phyloP scores from a whole-genome alignment of 30 jellyfish, hydroid and myxozoan genomes.

The Calvadosia cruxmelitensis region DNA sequence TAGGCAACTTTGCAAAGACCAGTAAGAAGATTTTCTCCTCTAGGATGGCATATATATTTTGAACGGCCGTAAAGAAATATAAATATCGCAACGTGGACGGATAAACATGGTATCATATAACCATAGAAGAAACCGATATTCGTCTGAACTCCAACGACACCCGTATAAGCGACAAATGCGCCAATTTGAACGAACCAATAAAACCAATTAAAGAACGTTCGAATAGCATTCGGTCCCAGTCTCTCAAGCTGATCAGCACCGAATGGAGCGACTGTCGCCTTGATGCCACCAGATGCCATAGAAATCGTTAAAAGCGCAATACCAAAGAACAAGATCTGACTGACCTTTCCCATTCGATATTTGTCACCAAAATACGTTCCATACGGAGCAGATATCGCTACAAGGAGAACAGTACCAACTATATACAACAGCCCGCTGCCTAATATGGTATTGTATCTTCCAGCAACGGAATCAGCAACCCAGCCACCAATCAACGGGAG shows the following conservation, averaged over 20 bases:
- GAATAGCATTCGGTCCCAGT: conserved; percentile 61
- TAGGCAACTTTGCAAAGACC: conserved; percentile 38
- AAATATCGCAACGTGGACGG: conserved; percentile 30
- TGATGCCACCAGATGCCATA: conserved; percentile 86
- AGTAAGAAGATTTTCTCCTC: conserved; percentile 61
- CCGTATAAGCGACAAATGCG: conserved; percentile 60
- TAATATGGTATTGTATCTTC: conserved; percentile 57
- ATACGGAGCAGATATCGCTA: conserved; percentile 33
- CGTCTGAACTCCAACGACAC: conserved; percentile 55
- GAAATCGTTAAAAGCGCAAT: conserved; percentile 52
- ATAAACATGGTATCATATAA: conserved; percentile 36
- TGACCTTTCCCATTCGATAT: not conserved
- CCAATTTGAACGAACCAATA: conserved; percentile 90
- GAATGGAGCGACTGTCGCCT: conserved; percentile 74
- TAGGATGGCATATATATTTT: conserved; percentile 40
- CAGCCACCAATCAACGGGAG: conserved; percentile 88
- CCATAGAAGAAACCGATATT: conserved; percentile 48
- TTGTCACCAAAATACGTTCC: conserved; percentile 3
- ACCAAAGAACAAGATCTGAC: conserved; percentile 32
- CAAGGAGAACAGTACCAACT: conserved; percentile 55
- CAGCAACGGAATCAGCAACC: conserved; percentile 70
- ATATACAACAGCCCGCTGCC: conserved; percentile 49
- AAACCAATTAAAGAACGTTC: conserved; percentile 64
- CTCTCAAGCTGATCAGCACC: conserved; percentile 76
- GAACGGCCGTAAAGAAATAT: conserved; percentile 29